Evolutionary conservation across 2,797 vertebrate species (phyloP), one percentile per base, ranked within the genome.

Genomic region (Xiphophorus birchmanni): DNA sequence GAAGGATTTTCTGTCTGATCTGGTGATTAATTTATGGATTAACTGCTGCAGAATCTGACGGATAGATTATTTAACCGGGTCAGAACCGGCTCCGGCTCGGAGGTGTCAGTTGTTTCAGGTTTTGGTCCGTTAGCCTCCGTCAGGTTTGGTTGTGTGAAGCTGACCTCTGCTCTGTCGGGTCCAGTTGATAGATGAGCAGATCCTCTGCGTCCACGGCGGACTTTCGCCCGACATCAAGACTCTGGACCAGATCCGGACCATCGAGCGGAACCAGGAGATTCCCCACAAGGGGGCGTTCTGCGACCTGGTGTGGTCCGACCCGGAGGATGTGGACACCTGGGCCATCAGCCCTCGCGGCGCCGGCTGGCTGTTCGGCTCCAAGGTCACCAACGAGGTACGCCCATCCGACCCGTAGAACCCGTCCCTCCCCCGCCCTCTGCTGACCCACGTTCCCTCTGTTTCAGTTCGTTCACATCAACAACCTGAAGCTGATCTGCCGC

Each of bases 391-490:
- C 72, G 98, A 99, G 97, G 98, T 99, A 56, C 0, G 54, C 1
- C 0, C 48, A 1, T n/a, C 54, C 60, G 29, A 7, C 29, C 13
- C 13, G 13, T 17, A 7, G 29, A 17, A 63, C 4, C 58, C 2
- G n/a, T 13, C 29, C 29, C 32, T 18, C 26, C 52, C 54, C 54
- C 10, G 23, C 54, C 54, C 10, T 26, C 54, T n/a, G 54, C 23
- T 56, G 54, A n/a, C 26, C 26, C 9, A 1, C 54, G 11, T 74
- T 0, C 78, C 5, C 48, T 0, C 29, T 78, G 29, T 74, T 50
- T 2, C 93, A 99, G 98, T 99, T 99, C 83, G 98, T 99, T 63
- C 98, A 99, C 93, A 99, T 99, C 96, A 99, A 99, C 96, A 99
- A 98, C 94, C 91, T 99, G 84, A 99, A 98, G 92, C 96, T 99